Percentiles rank a stretch among this genome's conserved stretches.
Conservation (phyloP, 2,888 invertebrate species). For the Rhimphoctona megacephalus region DNA sequence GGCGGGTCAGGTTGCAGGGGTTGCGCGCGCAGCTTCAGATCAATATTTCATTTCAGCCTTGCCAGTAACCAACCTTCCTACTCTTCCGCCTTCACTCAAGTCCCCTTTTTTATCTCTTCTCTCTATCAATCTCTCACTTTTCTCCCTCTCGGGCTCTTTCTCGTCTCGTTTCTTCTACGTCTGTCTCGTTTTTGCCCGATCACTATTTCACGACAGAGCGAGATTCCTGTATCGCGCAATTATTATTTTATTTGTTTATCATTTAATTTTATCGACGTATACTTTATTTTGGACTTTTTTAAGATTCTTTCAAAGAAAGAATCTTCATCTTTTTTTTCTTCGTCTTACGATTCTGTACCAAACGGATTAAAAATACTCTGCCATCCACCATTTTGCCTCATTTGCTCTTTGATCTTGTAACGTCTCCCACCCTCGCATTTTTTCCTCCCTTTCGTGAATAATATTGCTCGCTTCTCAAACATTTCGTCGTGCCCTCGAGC, state of each 20-base stretch:
- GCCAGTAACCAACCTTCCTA: conserved; percentile 73
- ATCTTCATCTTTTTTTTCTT: neutral
- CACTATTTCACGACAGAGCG: neutral
- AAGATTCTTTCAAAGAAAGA: neutral
- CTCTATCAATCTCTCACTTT: conserved; percentile 48
- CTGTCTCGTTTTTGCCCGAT: conserved; percentile 2
- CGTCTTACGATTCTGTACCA: neutral
- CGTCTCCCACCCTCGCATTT: neutral
- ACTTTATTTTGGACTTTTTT: neutral
- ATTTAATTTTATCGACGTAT: neutral
- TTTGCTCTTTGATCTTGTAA: neutral
- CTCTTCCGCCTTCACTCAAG: conserved; percentile 66
- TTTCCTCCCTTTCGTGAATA: neutral
- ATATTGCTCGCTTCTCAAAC: neutral
- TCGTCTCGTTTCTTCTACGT: conserved; percentile 23
- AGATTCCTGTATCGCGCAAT: conserved; percentile 38
- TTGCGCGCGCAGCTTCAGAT: conserved; percentile 83
- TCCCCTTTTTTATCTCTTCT: conserved; percentile 52
- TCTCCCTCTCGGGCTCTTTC: conserved; percentile 23
- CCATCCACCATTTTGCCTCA: neutral
- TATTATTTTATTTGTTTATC: neutral
- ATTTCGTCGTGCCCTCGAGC: neutral
- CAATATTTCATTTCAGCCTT: conserved; percentile 84
- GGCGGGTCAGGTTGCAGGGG: conserved; percentile 81
- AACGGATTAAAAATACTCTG: conserved; percentile 9